Evolutionary conservation across 2,797 vertebrate genomes (phyloP).

Genomic region (Tachyglossus aculeatus): DNA sequence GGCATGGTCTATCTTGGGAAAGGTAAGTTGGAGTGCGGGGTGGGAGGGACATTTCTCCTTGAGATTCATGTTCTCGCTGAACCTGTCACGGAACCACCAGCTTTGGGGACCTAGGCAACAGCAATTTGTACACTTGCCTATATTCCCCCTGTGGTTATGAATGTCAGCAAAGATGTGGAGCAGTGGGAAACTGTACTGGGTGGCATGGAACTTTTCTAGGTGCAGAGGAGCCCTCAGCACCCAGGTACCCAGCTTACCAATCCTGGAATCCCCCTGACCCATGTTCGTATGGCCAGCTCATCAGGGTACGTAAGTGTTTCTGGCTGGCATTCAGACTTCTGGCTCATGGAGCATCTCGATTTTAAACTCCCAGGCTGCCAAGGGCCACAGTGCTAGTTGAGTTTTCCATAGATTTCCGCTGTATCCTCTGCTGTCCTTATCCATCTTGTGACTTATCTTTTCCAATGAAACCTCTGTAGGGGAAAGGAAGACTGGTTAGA

Average conservation of each 20-base stretch:
- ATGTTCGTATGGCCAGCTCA: too few relatives aligned
- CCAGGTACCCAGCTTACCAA: too few relatives aligned
- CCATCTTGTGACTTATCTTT: conserved; percentile 6
- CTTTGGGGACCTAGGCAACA: background rate
- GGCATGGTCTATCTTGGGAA: conserved; percentile 94
- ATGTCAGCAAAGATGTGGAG: background rate
- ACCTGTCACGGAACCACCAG: background rate
- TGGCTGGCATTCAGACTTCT: background rate
- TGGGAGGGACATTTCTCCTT: background rate
- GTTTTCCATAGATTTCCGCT: conserved; percentile 21
- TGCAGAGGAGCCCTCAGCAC: background rate
- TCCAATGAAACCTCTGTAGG: background rate
- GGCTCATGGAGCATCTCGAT: background rate
- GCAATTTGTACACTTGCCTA: too few relatives aligned
- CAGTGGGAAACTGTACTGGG: background rate
- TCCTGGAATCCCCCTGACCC: too few relatives aligned
- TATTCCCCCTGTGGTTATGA: background rate
- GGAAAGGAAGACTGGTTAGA: conserved; percentile 15
- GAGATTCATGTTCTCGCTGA: background rate
- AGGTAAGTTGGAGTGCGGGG: conserved; percentile 71
- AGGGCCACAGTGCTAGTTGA: background rate
- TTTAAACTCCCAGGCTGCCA: accelerated
- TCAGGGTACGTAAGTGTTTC: too few relatives aligned
- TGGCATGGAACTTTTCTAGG: background rate
- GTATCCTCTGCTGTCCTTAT: background rate